phyloP scores from a whole-genome alignment of 2,113 vertebrate genomes.

The Tursiops truncatus region DNA sequence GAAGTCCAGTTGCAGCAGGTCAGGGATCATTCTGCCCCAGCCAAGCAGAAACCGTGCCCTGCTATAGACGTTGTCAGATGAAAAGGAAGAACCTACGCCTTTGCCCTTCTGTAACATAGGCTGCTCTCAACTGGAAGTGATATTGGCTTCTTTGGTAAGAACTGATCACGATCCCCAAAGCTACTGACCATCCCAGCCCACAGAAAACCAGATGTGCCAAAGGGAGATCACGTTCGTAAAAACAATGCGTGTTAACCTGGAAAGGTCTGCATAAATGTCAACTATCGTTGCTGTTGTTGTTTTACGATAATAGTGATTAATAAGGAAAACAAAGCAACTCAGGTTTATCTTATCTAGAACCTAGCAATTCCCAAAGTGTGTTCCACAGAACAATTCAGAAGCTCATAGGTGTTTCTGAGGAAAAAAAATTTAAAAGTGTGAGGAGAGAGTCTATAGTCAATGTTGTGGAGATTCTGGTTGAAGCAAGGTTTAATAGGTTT shows the following conservation, averaged over 20 bases:
- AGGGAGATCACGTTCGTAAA: not conserved
- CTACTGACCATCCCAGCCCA: not conserved
- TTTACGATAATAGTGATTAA: not conserved
- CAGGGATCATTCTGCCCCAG: not conserved
- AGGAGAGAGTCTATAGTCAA: not conserved
- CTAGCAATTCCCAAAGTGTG: not conserved
- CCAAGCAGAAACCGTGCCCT: not conserved
- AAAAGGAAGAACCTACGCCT: not conserved
- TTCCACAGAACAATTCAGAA: not conserved
- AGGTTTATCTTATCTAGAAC: not conserved
- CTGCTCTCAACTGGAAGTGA: too few relatives aligned
- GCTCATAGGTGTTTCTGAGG: not conserved
- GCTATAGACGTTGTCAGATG: not conserved
- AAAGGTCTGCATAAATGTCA: not conserved
- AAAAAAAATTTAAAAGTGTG: not conserved
- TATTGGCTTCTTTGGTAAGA: not conserved
- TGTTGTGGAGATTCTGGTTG: not conserved
- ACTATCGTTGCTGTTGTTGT: fast-evolving
- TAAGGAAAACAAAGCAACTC: not conserved
- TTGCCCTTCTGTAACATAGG: not conserved
- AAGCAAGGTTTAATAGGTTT: not conserved
- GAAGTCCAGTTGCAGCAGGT: not conserved
- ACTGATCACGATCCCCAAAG: not conserved
- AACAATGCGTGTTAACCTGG: not conserved
- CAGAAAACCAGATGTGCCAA: not conserved